These are phyloP conservation scores for Hemibagrus guttatus DNA, from an alignment of 2,797 vertebrate species.

Conservation along the genomic window DNA sequence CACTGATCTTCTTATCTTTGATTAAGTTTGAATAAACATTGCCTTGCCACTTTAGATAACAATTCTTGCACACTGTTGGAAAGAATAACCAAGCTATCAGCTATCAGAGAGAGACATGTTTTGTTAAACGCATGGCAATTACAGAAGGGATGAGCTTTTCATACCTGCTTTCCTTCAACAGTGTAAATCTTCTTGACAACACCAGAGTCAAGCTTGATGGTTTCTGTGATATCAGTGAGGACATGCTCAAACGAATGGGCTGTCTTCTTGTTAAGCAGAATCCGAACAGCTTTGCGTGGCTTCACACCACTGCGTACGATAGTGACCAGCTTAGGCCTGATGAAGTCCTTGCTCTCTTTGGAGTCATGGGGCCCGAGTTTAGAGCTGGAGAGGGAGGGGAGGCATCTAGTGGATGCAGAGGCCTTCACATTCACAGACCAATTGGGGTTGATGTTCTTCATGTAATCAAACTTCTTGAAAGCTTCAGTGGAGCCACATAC, in stretches of 20 bases:
- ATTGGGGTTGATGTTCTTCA: conserved; percentile 95
- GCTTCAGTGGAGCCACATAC: conserved; percentile 94
- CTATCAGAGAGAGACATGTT: background rate
- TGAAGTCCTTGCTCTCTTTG: conserved; percentile 92
- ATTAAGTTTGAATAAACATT: background rate
- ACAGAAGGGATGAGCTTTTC: conserved; percentile 27
- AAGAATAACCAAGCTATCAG: background rate
- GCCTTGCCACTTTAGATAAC: background rate
- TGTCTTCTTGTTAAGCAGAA: conserved; percentile 97
- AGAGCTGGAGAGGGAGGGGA: conserved; percentile 82
- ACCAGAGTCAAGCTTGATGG: conserved; percentile 96
- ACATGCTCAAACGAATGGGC: conserved; percentile 97
- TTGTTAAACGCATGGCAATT: background rate
- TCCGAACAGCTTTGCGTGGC: conserved; percentile 90
- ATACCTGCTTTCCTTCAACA: conserved; percentile 94
- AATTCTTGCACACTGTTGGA: background rate
- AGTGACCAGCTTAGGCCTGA: conserved; percentile 95
- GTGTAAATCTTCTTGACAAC: conserved; percentile 95
- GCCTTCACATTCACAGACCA: conserved; percentile 97
- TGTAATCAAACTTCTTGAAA: conserved; percentile 96
- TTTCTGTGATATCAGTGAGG: conserved; percentile 93
- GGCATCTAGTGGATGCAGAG: conserved; percentile 75
- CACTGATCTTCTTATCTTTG: background rate
- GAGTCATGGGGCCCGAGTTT: conserved; percentile 77
- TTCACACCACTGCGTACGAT: conserved; percentile 94